Base-by-base conservation (phyloP, 2,797 vertebrate species). In the Pseudomugil tenellus region DNA sequence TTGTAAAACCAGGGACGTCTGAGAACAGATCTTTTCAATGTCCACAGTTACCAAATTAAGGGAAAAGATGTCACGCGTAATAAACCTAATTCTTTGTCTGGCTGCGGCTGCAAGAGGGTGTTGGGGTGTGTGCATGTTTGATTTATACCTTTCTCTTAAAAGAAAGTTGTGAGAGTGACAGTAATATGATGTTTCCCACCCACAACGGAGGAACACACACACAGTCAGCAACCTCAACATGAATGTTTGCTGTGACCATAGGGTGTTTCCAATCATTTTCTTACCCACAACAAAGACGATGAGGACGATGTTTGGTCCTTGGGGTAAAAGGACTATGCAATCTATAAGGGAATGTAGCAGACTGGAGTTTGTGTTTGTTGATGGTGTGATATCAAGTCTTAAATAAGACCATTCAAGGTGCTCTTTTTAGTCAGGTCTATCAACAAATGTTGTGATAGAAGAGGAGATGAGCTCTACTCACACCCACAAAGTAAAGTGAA, bases 151-250 rank as follows among this genome's bases (percentile, higher is more conserved):
- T 83, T 84, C 59, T 76, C 64, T 74, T 67, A 74, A 46, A 72
- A 74, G 81, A 87, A 74, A 80, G 81, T 66, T 77, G 74, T 79
- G 83, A 85, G 84, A 89, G 71, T 89, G 88, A 87, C 81, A 87
- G 84, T 86, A 88, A 90, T 89, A 75, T 76, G 69, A 89, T 72
- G 86, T 87, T 88, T 91, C 82, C 88, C 87, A 91, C 88, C 90
- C 92, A 91, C 86, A 90, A 74, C 19, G 87, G 66, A 74, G 79
- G 88, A 90, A 80, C 80, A 89, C 89, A 91, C 89, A 91, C 84
- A 83, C 87, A 90, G 84, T 68, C 65, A 32, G 76, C 64, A 79
- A 89, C 87, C 89, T 91, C 87, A 89, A 87, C 75, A 82, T 51
- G 39, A 66, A 77, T 79, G 72, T 77, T 79, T 77, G 68, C 72